Conservation (phyloP, 2,797 vertebrate species). For the Craterocephalus amniculus region DNA sequence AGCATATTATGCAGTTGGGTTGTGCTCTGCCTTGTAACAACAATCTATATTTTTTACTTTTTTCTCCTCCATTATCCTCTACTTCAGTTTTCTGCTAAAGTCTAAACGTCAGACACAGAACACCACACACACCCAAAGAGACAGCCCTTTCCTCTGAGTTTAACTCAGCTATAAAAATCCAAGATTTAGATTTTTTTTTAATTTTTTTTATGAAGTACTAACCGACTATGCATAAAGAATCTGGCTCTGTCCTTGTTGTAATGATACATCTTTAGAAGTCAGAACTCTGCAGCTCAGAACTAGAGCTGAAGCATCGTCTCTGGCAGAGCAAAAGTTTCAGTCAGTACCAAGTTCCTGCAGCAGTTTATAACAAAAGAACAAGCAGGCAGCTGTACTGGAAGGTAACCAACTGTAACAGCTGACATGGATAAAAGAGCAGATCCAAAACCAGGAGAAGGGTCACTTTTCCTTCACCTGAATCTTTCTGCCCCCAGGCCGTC, state of each 20-base stretch:
- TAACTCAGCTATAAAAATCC: not conserved
- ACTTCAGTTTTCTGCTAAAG: not conserved
- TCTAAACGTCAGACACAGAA: not conserved
- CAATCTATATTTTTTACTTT: not conserved
- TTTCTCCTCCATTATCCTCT: not conserved
- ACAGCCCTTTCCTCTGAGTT: slow-evolving; percentile 7
- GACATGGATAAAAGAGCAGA: slow-evolving; percentile 47
- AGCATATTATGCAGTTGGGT: slow-evolving; percentile 12
- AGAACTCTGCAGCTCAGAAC: slow-evolving; percentile 1
- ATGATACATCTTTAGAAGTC: slow-evolving; percentile 16
- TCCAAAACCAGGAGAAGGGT: slow-evolving; percentile 25
- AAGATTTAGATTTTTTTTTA: not conserved
- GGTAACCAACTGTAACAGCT: slow-evolving; percentile 71
- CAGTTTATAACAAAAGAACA: slow-evolving; percentile 60
- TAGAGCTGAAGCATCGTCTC: slow-evolving; percentile 7
- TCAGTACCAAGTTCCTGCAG: slow-evolving; percentile 17
- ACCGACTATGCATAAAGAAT: not conserved
- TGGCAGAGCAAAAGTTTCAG: slow-evolving; percentile 16
- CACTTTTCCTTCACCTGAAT: slow-evolving; percentile 7
- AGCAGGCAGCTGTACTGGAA: slow-evolving; percentile 31
- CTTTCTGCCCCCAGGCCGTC: slow-evolving; percentile 31
- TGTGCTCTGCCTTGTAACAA: not conserved
- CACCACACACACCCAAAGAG: not conserved
- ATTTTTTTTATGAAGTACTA: not conserved
- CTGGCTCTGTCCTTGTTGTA: slow-evolving; percentile 10